Base-by-base conservation (phyloP, 2,797 vertebrate species). In the Lemur catta region DNA sequence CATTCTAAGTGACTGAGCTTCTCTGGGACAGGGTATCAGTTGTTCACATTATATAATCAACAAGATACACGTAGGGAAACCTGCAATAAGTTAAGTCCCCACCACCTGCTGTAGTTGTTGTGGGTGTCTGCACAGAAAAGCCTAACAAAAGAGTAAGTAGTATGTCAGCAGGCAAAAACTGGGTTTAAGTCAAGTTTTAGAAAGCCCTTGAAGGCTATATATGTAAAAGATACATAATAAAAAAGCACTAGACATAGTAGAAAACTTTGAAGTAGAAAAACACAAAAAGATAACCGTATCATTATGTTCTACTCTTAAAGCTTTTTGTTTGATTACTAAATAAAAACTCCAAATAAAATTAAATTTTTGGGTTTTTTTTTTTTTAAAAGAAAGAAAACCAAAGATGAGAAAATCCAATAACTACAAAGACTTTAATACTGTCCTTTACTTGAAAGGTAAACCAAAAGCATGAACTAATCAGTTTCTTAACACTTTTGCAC, bases 1-100 rank as follows among this genome's bases (percentile, higher is more conserved):
- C 95, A 94, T 88, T 97, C 96, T 97, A 97, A 98, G 95, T 98
- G 95, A 98, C 84, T 97, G 89, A 97, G 92, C 93, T 88, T 93
- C 30, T 55, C 93, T 97, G 94, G 92, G 89, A 96, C 89, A 97
- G 95, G 69, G 74, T 89, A 94, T 50, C 80, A 94, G 74, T 74
- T 97, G 93, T 89, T 94, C 63, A 91, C 89, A 96, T 97, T 96
- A 97, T 38, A 97, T 74, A 97, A 97, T 79, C 84, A 98, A 82
- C 43, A 97, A 90, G 95, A 80, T 30, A 97, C 91, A 96, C 96
- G 94, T 88, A 96, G 95, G 76, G 28, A 90, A 97, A 97, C 89
- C 81, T 90, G 91, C 17, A 97, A 74, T 71, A 94, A 95, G 12
- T 41, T 41, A 86, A 61, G 74, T 97, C 74, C 80, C 89, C 71